These are phyloP conservation scores for Thyatira batis DNA, from an alignment of 2,888 invertebrate species.

Conservation along the genomic window DNA sequence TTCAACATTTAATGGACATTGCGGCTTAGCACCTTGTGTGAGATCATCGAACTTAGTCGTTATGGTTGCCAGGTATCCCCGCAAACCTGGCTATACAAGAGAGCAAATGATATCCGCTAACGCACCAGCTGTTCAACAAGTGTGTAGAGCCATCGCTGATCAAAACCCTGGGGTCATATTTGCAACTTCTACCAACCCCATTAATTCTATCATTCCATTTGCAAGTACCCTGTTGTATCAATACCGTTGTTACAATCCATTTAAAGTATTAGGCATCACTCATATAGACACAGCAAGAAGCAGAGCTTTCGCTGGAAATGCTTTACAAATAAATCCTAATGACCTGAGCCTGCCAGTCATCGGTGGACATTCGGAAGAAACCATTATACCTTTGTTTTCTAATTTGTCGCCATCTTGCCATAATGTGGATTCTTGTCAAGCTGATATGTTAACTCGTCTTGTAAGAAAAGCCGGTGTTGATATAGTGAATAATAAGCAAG, in stretches of 20 bases:
- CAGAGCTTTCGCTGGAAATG: constrained; percentile 40
- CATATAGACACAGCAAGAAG: constrained; percentile 55
- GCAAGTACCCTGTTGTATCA: constrained; percentile 49
- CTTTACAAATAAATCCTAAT: constrained; percentile 41
- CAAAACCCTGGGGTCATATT: constrained; percentile 54
- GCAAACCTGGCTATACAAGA: constrained; percentile 39
- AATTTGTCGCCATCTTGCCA: constrained; percentile 43
- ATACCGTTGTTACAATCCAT: constrained; percentile 54
- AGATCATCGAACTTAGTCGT: constrained; percentile 47
- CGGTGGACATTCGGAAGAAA: constrained; percentile 64
- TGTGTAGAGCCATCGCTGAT: constrained; percentile 51
- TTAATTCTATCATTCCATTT: constrained; percentile 62
- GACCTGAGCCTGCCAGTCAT: constrained; percentile 54
- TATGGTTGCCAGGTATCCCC: constrained; percentile 46
- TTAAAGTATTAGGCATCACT: constrained; percentile 60
- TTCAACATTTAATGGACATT: constrained; percentile 34
- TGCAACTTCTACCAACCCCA: constrained; percentile 58
- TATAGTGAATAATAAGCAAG: constrained; percentile 49
- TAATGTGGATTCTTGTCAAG: constrained; percentile 38
- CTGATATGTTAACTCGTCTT: constrained; percentile 52
- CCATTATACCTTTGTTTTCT: constrained; percentile 63
- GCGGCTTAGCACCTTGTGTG: constrained; percentile 39
- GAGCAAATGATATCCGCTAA: constrained; percentile 56
- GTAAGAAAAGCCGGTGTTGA: constrained; percentile 56
- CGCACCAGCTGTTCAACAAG: constrained; percentile 44